Conservation (phyloP, 2,113 vertebrate genomes). For the Peucedramus taeniatus region DNA sequence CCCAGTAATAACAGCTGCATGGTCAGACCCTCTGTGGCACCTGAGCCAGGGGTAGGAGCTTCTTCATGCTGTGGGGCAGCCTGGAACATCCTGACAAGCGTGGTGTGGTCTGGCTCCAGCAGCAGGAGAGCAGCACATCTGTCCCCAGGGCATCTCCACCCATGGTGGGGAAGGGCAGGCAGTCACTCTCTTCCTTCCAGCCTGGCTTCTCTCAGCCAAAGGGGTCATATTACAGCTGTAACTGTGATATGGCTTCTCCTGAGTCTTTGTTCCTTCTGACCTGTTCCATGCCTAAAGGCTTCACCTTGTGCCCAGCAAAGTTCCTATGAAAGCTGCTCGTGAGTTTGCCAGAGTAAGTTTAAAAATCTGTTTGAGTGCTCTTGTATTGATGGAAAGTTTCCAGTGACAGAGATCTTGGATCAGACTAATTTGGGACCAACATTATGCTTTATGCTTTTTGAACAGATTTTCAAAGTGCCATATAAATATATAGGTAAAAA, state of each 20-base stretch:
- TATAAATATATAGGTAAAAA: neutral
- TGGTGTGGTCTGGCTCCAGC: neutral
- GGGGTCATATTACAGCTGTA: neutral
- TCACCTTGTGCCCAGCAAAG: neutral
- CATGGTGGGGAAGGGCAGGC: neutral
- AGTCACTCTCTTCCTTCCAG: neutral
- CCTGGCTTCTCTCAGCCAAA: neutral
- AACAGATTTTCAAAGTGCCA: neutral
- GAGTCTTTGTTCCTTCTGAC: neutral
- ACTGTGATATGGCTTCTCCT: neutral
- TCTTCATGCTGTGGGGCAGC: neutral
- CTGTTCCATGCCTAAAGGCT: neutral
- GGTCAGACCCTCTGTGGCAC: neutral
- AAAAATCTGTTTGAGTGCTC: neutral
- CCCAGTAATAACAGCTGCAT: neutral
- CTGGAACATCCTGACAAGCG: neutral
- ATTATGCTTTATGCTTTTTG: neutral
- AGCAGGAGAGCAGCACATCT: neutral
- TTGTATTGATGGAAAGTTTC: neutral
- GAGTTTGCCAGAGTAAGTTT: neutral
- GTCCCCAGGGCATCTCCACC: neutral
- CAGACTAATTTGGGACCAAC: neutral
- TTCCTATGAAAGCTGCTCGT: neutral
- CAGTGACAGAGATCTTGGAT: neutral
- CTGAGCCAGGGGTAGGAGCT: neutral